Percentiles rank a stretch among this genome's conserved stretches.
Conservation (phyloP, 2,888 invertebrate genomes). For the Netelia melanura region DNA sequence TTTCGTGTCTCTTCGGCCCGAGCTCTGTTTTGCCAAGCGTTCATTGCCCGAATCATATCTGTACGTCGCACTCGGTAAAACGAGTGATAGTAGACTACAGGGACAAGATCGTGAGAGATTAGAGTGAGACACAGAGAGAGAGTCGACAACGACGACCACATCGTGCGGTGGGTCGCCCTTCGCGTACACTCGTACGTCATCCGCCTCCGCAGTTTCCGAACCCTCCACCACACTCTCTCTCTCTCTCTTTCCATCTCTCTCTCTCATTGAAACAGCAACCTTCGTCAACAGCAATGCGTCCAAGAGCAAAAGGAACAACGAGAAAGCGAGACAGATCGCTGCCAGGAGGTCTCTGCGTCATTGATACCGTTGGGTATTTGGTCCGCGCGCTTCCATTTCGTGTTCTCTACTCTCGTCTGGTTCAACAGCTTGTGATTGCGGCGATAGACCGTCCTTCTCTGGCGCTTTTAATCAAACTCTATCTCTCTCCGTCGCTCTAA, state of each 20-base stretch:
- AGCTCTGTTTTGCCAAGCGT: constrained; percentile 9
- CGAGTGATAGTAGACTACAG: not conserved
- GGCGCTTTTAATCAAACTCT: not conserved
- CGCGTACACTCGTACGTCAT: not conserved
- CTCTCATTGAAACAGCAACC: not conserved
- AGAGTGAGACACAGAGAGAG: not conserved
- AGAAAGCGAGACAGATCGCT: not conserved
- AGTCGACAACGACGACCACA: not conserved
- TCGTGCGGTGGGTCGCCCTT: not conserved
- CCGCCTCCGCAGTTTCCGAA: not conserved
- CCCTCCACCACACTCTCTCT: not conserved
- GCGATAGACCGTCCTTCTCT: constrained; percentile 35
- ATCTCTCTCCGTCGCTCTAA: not conserved
- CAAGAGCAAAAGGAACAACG: not conserved
- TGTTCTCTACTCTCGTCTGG: constrained; percentile 22
- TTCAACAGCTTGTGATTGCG: constrained; percentile 42
- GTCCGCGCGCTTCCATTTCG: not conserved
- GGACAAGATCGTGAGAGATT: not conserved
- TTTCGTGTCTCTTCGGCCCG: constrained; percentile 35
- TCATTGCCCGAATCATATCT: constrained; percentile 13
- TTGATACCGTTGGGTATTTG: constrained; percentile 33
- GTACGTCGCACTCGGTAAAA: constrained; percentile 14
- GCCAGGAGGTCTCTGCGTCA: constrained; percentile 12
- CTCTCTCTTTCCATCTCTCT: not conserved
- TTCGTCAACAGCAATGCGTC: constrained; percentile 24